These are phyloP conservation scores for Dryomyza anilis DNA, from an alignment of 2,888 invertebrate genomes.

Conservation along the genomic window DNA sequence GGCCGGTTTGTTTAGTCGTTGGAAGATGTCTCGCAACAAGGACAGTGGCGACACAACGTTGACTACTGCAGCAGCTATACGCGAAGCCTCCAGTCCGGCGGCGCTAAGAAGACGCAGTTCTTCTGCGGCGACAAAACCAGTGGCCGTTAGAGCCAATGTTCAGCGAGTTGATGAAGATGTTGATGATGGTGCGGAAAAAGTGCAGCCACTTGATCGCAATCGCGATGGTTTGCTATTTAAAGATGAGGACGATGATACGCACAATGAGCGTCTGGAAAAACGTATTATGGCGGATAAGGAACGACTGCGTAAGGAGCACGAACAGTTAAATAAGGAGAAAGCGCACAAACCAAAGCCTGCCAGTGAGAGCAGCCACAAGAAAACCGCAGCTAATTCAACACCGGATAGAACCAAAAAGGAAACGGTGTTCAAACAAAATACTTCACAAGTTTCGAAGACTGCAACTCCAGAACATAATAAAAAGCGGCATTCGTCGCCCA, in stretches of 20 bases:
- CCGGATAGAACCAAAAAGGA: too few species aligned
- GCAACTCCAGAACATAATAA: conserved; percentile 8
- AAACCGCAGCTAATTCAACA: conserved; percentile 15
- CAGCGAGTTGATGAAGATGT: background rate
- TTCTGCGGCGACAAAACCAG: background rate
- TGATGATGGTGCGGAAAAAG: background rate
- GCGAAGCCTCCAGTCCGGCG: conserved; percentile 53
- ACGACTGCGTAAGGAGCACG: conserved; percentile 42
- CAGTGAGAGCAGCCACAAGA: background rate
- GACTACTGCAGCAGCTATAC: conserved; percentile 63
- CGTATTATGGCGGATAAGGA: conserved; percentile 47
- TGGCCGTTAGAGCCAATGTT: background rate
- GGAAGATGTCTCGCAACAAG: conserved; percentile 45
- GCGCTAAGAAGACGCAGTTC: conserved; percentile 31
- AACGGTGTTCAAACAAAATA: background rate
- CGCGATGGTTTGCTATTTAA: conserved; percentile 62
- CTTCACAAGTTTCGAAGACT: too few species aligned
- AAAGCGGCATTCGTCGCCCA: conserved; percentile 43
- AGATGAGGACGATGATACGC: conserved; percentile 62
- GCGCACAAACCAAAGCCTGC: background rate
- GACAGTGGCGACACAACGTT: conserved; percentile 4
- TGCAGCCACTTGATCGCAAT: conserved; percentile 50
- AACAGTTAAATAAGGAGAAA: too few species aligned
- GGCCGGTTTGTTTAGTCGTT: conserved; percentile 50
- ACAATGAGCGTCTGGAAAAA: conserved; percentile 61